A percentile compares a stretch with the other conserved stretches of the same genome.
Evolutionary conservation across 2,888 invertebrate genomes (phyloP).

Genomic region (Dioctria linearis): DNA sequence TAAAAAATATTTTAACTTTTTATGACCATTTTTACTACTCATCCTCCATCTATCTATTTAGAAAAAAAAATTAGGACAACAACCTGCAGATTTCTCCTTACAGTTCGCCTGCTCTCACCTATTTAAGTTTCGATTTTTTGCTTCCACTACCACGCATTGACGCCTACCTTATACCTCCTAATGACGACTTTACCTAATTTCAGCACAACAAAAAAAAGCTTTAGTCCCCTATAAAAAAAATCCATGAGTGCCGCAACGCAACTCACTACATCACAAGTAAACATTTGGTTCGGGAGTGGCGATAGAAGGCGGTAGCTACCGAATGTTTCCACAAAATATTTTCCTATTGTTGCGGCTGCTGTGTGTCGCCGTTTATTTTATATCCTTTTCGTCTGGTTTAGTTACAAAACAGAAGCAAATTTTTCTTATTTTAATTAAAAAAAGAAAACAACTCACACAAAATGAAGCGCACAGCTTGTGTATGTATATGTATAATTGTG

Average conservation of each 20-base stretch:
- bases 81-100: conserved; percentile 15
- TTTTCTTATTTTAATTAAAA: conserved; percentile 38
- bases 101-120: conserved; percentile 9
- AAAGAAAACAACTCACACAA: not conserved
- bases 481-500: not conserved
- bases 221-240: conserved; percentile 25
- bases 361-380: too few relatives aligned
- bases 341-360: not conserved
- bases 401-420: not conserved
- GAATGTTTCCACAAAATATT: not conserved
- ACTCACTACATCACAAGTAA: not conserved
- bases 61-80: conserved; percentile 25
- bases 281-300: not conserved
- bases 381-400: not conserved
- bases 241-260: conserved; percentile 22
- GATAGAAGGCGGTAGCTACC: not conserved
- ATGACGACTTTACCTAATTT: conserved; percentile 30
- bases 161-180: not conserved
- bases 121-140: conserved; percentile 45
- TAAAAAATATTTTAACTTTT: too few relatives aligned
- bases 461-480: not conserved
- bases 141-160: conserved; percentile 18
- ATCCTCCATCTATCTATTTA: not conserved
- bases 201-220: not conserved
- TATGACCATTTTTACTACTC: too few relatives aligned